A percentile compares a stretch with the other conserved stretches of the same genome.
Conservation (phyloP, 2,113 vertebrate genomes). For the Okapia johnstoni region DNA sequence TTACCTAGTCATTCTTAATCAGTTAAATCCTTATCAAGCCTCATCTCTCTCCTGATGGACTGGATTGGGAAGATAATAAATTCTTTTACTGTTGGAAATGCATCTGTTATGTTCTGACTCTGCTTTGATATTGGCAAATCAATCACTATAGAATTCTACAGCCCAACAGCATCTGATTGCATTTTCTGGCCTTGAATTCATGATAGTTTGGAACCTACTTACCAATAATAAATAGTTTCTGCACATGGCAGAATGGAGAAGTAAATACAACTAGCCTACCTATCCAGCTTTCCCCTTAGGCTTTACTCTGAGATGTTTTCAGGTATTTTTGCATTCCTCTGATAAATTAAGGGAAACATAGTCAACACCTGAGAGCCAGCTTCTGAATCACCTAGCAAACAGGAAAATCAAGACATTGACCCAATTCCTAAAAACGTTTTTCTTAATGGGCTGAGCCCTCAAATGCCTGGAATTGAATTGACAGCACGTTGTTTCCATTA, state of each 20-base stretch:
- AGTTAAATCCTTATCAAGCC: neutral
- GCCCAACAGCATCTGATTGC: neutral
- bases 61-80: neutral
- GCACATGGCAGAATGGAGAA: neutral
- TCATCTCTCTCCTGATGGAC: neutral
- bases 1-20: neutral
- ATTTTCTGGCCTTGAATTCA: neutral
- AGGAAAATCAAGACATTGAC: neutral
- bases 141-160: neutral
- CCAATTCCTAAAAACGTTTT: neutral
- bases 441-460: neutral
- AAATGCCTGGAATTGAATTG: neutral
- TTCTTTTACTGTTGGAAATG: neutral
- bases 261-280: neutral
- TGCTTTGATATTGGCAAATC: neutral
- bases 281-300: neutral
- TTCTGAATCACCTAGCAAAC: neutral
- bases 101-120: neutral
- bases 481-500: neutral
- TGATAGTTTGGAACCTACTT: neutral
- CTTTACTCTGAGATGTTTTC: neutral
- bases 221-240: neutral
- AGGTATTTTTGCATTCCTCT: neutral
- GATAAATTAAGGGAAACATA: neutral
- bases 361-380: neutral